phyloP scores from a whole-genome alignment of 2,797 vertebrate genomes.

The Anniella stebbinsi region DNA sequence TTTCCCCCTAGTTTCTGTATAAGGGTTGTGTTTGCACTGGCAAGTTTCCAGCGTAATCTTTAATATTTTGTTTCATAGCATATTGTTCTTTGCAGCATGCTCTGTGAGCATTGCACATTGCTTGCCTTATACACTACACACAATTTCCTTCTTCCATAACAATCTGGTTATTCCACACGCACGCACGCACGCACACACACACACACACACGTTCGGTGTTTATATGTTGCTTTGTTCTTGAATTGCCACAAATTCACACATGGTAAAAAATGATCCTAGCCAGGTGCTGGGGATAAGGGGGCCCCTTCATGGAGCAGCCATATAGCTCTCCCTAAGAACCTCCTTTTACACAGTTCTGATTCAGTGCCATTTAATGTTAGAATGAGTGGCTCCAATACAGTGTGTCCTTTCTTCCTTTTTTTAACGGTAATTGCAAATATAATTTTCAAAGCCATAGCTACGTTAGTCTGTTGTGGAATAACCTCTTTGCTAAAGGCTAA shows the following conservation, averaged over 20 bases:
- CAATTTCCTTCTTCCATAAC: neutral
- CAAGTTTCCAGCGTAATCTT: neutral
- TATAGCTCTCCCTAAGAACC: neutral
- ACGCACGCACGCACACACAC: no score
- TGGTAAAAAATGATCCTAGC: neutral
- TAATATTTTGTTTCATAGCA: neutral
- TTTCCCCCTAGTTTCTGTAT: neutral
- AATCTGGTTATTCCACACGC: neutral
- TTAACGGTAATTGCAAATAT: neutral
- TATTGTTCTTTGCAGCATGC: neutral
- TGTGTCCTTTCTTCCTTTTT: neutral
- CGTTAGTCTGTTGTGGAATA: neutral
- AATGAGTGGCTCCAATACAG: neutral
- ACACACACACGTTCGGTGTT: neutral
- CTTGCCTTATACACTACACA: neutral
- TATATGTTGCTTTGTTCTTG: neutral
- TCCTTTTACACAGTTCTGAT: neutral
- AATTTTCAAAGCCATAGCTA: neutral
- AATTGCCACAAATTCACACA: neutral
- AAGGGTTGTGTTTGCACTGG: neutral
- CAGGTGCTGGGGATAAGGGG: neutral
- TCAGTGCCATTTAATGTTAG: neutral
- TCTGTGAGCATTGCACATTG: neutral
- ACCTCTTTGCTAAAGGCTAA: neutral
- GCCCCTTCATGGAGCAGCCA: neutral